Conservation (phyloP, 2,797 vertebrate species). For the Hydrolagus colliei region DNA sequence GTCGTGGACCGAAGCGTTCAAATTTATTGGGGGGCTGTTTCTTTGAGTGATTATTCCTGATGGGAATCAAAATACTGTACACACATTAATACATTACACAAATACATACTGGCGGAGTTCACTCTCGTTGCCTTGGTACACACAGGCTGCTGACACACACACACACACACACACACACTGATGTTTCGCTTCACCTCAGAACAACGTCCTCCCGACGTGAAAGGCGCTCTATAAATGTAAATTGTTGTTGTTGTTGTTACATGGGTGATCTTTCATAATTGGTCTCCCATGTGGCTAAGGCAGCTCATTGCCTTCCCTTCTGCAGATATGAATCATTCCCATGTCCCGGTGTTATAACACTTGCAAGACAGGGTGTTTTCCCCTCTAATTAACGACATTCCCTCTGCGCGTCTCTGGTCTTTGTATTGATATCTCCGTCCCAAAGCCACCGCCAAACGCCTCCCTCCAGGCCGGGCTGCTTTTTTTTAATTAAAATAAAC, state of each 20-base stretch:
- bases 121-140: too few relatives aligned
- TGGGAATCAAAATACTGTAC: too few relatives aligned
- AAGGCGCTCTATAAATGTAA: too few relatives aligned
- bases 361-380: background rate
- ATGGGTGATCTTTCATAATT: background rate
- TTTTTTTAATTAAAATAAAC: background rate
- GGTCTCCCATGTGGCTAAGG: background rate
- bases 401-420: background rate
- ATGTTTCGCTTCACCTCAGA: background rate
- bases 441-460: background rate
- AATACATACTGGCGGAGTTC: too few relatives aligned
- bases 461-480: background rate
- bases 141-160: too few relatives aligned
- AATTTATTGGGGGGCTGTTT: too few relatives aligned
- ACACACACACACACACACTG: background rate
- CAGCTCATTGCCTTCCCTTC: background rate
- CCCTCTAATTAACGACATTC: conserved; percentile 15
- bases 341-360: background rate
- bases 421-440: background rate
- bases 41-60: too few relatives aligned
- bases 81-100: too few relatives aligned
- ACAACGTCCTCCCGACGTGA: too few relatives aligned
- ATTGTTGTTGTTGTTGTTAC: too few relatives aligned
- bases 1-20: too few relatives aligned
- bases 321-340: conserved; percentile 20